Evolutionary conservation across 2,888 invertebrate genomes (phyloP).

Genomic region (Timema cristinae): DNA sequence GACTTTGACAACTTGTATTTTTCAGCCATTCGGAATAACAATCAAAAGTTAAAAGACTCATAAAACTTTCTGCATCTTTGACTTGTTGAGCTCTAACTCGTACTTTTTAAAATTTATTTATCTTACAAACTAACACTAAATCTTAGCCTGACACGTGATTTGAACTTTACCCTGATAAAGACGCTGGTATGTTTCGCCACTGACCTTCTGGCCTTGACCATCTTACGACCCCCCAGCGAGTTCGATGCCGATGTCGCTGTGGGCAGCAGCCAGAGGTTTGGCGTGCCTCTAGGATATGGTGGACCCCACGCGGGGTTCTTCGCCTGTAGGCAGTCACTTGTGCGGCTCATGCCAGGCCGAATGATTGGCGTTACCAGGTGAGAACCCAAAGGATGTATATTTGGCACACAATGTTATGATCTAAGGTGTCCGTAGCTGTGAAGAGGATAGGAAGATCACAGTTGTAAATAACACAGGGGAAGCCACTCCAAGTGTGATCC

Average conservation of each 20-base stretch:
- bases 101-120: too few relatives aligned
- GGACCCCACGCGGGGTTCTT: conserved; percentile 99
- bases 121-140: too few relatives aligned
- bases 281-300: conserved; percentile 93
- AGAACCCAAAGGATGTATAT: neutral
- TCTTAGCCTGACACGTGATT: too few relatives aligned
- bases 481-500: neutral
- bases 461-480: too few relatives aligned
- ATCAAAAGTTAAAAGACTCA: too few relatives aligned
- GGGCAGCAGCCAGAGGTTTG: conserved; percentile 93
- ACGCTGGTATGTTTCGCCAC: conserved; percentile 90
- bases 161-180: conserved; percentile 45
- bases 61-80: too few relatives aligned
- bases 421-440: neutral
- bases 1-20: too few relatives aligned
- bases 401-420: too few relatives aligned
- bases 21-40: too few relatives aligned
- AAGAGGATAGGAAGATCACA: too few relatives aligned
- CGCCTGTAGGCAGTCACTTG: conserved; percentile 81
- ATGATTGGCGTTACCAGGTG: conserved; percentile 94
- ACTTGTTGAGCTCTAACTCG: too few relatives aligned
- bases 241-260: conserved; percentile 93
- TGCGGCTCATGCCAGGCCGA: conserved; percentile 93
- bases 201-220: conserved; percentile 84
- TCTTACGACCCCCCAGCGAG: conserved; percentile 91